Base-by-base conservation (phyloP, 2,113 vertebrate genomes). In the Athene noctua region DNA sequence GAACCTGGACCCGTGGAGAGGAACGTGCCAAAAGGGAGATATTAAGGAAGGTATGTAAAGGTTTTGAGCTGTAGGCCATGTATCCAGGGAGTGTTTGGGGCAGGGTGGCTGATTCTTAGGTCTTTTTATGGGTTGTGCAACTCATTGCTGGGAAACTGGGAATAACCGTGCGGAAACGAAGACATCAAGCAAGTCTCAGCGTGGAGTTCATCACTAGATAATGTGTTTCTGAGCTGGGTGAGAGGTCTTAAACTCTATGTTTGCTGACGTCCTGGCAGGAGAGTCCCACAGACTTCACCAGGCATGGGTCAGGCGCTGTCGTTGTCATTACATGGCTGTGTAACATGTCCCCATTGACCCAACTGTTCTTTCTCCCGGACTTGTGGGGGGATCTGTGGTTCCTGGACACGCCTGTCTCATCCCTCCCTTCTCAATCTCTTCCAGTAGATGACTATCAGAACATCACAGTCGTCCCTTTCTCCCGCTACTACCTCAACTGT, bases 401-500 rank as follows among this genome's bases (percentile, higher is more conserved):
- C 30, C 57, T 15, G 62, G 22, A 17, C 17, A 1, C 4, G 7
- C 47, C 13, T 11, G 10, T 59, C 80, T 84, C 59, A 65, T 9
- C 20, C 14, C 2, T 3, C 9, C 5, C 16, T 36, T 44, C 38
- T 46, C 70, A 6, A 66, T 38, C 29, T 88, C 75, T 82, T 58
- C 58, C 87, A 90, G 52, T 51, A 36, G 91, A 29, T 8, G 72
- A 42, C 38, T 84, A 65, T 59, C 94, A 95, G 47, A 97, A 96
- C 70, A 92, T 98, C 23, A 88, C 91, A 4, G 97, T 98, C 7
- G 73, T 94, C 49, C 97, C 51, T 17, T 94, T 94, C n/a, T 97
- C 98, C 25, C 98, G 98, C 51, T 98, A 98, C 73, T 98, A 97
- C 90, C 96, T 98, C 95, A 98, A 97, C 91, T 98, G 98, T 47